Evolutionary conservation across 1,140 invertebrate genomes (phyloP).

Genomic region (Galleria mellonella): DNA sequence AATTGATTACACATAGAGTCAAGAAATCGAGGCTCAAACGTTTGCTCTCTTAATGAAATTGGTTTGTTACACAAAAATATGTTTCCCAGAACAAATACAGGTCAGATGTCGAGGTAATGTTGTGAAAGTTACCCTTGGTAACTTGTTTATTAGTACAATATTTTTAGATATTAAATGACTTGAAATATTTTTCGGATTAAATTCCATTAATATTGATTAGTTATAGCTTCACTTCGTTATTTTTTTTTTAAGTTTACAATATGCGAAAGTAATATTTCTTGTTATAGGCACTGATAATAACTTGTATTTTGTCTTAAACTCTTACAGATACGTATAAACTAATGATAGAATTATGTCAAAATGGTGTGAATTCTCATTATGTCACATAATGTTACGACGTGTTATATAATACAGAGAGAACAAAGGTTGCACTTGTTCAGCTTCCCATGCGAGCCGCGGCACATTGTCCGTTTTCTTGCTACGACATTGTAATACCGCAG

Average conservation of each 20-base stretch:
- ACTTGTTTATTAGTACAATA: no score
- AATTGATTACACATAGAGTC: conserved; percentile 9
- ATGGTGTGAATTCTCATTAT: conserved; percentile 16
- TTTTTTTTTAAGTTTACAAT: no score
- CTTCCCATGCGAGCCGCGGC: conserved; percentile 40
- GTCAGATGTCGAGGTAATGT: background rate
- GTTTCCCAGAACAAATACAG: background rate
- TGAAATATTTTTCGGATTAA: no score
- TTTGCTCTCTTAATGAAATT: no score
- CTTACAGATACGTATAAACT: no score
- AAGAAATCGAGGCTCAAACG: background rate
- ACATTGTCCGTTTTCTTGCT: conserved; percentile 54
- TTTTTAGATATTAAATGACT: no score
- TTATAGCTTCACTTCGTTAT: no score
- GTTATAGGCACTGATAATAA: no score
- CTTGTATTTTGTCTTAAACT: no score
- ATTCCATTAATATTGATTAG: no score
- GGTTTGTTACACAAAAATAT: background rate
- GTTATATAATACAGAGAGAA: conserved; percentile 45
- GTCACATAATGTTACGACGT: conserved; percentile 30
- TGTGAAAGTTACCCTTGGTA: no score
- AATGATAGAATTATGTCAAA: background rate
- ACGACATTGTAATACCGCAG: background rate
- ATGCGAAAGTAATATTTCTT: no score
- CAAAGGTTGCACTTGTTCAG: conserved; percentile 52